Base-by-base conservation (phyloP, 2,888 invertebrate species). In the Cactoblastis cactorum region DNA sequence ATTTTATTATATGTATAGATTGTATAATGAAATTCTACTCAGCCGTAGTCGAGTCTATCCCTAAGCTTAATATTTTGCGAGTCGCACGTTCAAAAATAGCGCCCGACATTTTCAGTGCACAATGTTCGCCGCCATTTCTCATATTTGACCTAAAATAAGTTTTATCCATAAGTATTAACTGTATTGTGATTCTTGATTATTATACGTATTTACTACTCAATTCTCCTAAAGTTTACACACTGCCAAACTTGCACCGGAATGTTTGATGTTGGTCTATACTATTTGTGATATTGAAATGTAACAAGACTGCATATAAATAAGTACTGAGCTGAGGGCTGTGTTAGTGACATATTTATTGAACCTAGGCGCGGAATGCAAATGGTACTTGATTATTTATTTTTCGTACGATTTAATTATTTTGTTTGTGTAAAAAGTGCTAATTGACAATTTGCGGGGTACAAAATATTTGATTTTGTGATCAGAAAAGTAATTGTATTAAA, bases 171-270 rank as follows among this genome's bases (percentile, higher is more conserved):
- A 88, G 87, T 87, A 85, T 83, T 86, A 85, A 82, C 76, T 80
- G 78, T 87, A 87, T 80, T 87, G 87, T 89, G 86, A 87, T 88
- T 82, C 74, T 79, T 83, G 78, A 80, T 77, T 82, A 77, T 80
- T 76, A 61, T 79, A 77, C 76, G 61, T 79, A 77, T 75, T 72
- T 77, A 77, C 70, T 69, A 77, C 72, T 80, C 74, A 63, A 78
- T 71, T 81, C 74, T 71, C 68, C 61, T 69, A 62, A 71, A 71
- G 65, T 66, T 71, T 61, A 60, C 69, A 72, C 65, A 81, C 78
- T 83, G 86, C 87, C 87, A 83, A 84, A 83, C 63, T 65, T 58
- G 62, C 59, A 65, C 70, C 62, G 65, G 62, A 55, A 60, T 61
- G 51, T 66, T 65, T 65, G 78, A 65, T 63, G 77, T 77, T 79